Percentiles rank a stretch among this genome's conserved stretches.
These are phyloP conservation scores for Oasisia sp. DNA, from an alignment of 2,888 invertebrate species.

Conservation along the genomic window DNA sequence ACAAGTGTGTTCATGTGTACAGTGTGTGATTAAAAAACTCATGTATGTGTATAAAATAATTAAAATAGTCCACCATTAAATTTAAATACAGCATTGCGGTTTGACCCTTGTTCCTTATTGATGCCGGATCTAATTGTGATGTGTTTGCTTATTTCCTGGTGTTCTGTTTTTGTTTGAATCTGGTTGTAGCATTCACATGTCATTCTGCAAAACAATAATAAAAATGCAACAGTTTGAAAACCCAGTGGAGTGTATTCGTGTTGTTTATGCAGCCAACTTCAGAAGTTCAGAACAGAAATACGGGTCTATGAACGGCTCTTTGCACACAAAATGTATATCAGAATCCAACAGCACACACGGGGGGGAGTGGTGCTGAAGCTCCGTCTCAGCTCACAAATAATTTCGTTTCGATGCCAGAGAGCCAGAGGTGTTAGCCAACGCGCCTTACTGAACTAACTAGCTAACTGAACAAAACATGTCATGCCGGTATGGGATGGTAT, in stretches of 20 bases:
- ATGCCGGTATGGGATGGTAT: too few relatives aligned
- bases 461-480: too few relatives aligned
- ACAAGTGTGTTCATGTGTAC: slow-evolving; percentile 1
- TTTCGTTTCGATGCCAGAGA: too few relatives aligned
- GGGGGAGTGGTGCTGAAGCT: too few relatives aligned
- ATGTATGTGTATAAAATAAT: not conserved
- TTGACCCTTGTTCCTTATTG: not conserved
- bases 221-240: not conserved
- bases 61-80: not conserved
- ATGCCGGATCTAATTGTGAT: not conserved
- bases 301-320: too few relatives aligned
- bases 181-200: not conserved
- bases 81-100: not conserved
- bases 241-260: not conserved
- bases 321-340: too few relatives aligned
- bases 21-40: not conserved
- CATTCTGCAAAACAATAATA: not conserved
- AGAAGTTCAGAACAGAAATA: not conserved
- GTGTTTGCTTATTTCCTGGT: not conserved
- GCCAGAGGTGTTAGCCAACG: too few relatives aligned
- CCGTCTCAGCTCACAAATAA: too few relatives aligned
- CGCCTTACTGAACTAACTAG: too few relatives aligned
- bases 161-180: not conserved
- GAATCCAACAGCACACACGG: too few relatives aligned
- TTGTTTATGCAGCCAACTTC: not conserved